Base-by-base conservation (phyloP, 2,797 vertebrate genomes). In the Synanceia verrucosa region DNA sequence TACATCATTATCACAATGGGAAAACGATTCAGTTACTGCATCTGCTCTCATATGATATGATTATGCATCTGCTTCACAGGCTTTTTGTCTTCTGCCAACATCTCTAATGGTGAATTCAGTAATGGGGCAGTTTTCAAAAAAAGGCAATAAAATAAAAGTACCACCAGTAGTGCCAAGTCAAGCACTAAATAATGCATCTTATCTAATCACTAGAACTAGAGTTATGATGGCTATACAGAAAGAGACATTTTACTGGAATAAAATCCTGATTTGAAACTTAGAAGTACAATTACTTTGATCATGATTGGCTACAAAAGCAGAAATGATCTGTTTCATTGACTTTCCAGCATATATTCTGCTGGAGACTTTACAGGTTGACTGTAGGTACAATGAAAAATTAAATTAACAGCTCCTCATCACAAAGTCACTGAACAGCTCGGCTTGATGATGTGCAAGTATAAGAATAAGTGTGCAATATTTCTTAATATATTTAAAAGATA, bases 1-100 rank as follows among this genome's bases (percentile, higher is more conserved):
- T 57, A 11, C 43, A 34, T 70, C 18, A 56, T 60, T 74, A 23
- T 62, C 33, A 47, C 2, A 0, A 29, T 37, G 16, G 26, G 7
- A 43, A 51, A 65, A 58, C 47, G 16, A 46, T 70, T 59, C 4
- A 43, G 26, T 60, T 39, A 21, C 39, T 41, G 43, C 21, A 57
- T 67, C 51, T 75, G 8, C 51, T 73, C 12, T 65, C 8, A 26
- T 55, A 3, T 53, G 21, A 79, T 67, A 26, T 31, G 63, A 75
- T 70, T 66, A 52, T 73, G 48, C 8, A 41, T 29, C 41, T 4
- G 13, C 31, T 65, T 23, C 23, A 31, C 16, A n/a, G 52, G 2
- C 6, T 14, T 56, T 77, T 73, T 65, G 51, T 72, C 48, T 73
- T 53, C 62, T 46, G 5, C 7, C 33, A 23, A 36, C 37, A 29